Percentiles rank a stretch among this genome's conserved stretches.
phyloP scores from a whole-genome alignment of 2,888 invertebrate species.

The Synanthedon vespiformis region DNA sequence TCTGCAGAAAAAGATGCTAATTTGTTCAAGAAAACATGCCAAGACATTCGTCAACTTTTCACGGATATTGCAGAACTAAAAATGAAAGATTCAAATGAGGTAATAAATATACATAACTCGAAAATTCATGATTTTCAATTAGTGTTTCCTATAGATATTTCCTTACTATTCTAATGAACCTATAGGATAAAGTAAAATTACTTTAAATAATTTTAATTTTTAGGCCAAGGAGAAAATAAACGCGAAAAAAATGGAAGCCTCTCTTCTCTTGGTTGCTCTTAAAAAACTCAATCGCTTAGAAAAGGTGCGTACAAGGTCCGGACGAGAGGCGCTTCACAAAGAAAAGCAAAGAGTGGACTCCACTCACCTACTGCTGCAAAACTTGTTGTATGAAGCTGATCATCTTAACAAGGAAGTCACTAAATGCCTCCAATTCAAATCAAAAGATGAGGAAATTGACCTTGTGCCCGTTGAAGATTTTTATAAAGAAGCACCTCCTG shows the following conservation, averaged over 20 bases:
- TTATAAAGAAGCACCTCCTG: slow-evolving; percentile 80
- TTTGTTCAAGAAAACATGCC: slow-evolving; percentile 77
- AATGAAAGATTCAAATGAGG: slow-evolving; percentile 65
- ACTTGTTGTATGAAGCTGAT: slow-evolving; percentile 92
- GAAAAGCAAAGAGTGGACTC: slow-evolving; percentile 92
- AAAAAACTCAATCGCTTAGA: slow-evolving; percentile 92
- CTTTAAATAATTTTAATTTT: slow-evolving; percentile 14
- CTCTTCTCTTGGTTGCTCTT: slow-evolving; percentile 82
- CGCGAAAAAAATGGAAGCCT: slow-evolving; percentile 78
- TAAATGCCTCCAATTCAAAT: slow-evolving; percentile 94
- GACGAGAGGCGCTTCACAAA: slow-evolving; percentile 82
- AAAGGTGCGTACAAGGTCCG: slow-evolving; percentile 86
- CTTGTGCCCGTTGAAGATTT: slow-evolving; percentile 88
- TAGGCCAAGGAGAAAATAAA: slow-evolving; percentile 74
- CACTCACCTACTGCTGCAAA: slow-evolving; percentile 90
- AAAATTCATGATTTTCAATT: too few relatives aligned
- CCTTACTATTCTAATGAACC: neutral
- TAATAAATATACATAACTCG: slow-evolving; percentile 17
- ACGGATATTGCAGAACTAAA: slow-evolving; percentile 77
- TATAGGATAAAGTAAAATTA: too few relatives aligned
- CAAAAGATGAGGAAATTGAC: slow-evolving; percentile 93
- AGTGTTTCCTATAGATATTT: neutral
- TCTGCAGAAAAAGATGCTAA: slow-evolving; percentile 76
- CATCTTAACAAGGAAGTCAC: slow-evolving; percentile 95
- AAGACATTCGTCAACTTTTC: slow-evolving; percentile 76